phyloP scores from a whole-genome alignment of 2,113 vertebrate genomes.

The Alouatta palliata region DNA sequence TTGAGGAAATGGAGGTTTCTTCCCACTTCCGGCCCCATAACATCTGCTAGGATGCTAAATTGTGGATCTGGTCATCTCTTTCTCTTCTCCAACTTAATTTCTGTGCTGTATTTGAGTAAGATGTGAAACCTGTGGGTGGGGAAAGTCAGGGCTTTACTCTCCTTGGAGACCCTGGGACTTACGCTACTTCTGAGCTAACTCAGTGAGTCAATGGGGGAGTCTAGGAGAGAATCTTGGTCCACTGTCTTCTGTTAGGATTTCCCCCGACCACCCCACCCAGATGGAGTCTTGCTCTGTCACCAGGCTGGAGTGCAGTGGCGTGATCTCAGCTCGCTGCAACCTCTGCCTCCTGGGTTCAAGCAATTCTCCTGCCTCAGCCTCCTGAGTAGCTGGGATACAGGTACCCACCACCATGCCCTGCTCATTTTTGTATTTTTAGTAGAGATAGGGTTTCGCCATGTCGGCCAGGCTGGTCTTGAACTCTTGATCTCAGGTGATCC shows the following conservation, averaged over 20 bases:
- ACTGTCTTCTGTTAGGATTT: not conserved
- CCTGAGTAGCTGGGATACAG: no score
- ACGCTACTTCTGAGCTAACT: not conserved
- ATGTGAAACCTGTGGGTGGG: not conserved
- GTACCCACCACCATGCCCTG: fast-evolving
- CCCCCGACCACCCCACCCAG: no score
- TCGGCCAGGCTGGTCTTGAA: no score
- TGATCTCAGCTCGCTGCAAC: no score
- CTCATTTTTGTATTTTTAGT: no score
- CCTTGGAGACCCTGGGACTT: not conserved
- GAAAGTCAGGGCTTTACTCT: not conserved
- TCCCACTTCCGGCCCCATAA: not conserved
- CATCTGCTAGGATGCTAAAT: not conserved
- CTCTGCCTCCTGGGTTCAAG: no score
- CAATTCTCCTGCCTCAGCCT: no score
- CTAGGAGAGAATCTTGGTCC: not conserved
- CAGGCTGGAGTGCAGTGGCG: no score
- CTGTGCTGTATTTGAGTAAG: not conserved
- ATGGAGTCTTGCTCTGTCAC: no score
- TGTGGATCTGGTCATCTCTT: not conserved
- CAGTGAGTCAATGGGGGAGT: not conserved
- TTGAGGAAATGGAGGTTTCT: not conserved
- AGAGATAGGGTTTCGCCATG: no score
- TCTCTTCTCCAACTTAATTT: not conserved
- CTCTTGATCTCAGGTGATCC: no score